Evolutionary conservation across 2,797 vertebrate genomes (phyloP), one percentile per base, ranked within the genome.

Genomic region (Betta splendens): DNA sequence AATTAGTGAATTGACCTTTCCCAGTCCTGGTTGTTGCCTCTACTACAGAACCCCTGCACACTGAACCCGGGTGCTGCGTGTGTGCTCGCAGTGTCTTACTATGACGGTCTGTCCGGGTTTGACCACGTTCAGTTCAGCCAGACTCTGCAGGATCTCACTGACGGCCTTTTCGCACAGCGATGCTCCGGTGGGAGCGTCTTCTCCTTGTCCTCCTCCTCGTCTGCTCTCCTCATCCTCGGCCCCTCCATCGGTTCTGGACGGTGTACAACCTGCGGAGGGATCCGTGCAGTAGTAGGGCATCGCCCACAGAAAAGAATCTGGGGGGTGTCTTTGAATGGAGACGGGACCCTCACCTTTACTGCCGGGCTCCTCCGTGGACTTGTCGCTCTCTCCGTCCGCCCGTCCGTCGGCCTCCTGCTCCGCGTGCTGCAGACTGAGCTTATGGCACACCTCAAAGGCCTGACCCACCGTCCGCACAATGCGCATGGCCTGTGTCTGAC

Each of bases 371-470:
- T 93, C 93, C 0, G 76, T 76, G 0, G 93, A 93, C 37, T 88
- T 91, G 85, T 93, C 89, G 1, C 91, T 93, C 79, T 91, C 88
- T 0, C 91, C 89, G 0, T 93, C 93, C 0, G 89, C 91, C 82
- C 92, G 90, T 0, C 91, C 91, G 0, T 93, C 93, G 0, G 89
- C 92, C 48, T 87, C 88, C 75, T 94, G 91, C 81, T 94, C 91
- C 0, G 91, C 89, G 0, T 92, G 89, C 84, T 94, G 93, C 84
- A 95, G 89, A 67, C 93, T 95, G 76, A 94, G 87, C 79, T 96
- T 94, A 75, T 95, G 94, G 72, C 93, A 95, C 50, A 95, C 93
- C 80, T 95, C 93, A 15, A 97, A 96, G 12, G 94, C 94, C 80
- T 95, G 94, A 18, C 94, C 94, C 13, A 93, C 87, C 0, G 95